A percentile compares a stretch with the other conserved stretches of the same genome.
Evolutionary conservation across 2,797 vertebrate species (phyloP).

Genomic region (Melopsittacus undulatus): DNA sequence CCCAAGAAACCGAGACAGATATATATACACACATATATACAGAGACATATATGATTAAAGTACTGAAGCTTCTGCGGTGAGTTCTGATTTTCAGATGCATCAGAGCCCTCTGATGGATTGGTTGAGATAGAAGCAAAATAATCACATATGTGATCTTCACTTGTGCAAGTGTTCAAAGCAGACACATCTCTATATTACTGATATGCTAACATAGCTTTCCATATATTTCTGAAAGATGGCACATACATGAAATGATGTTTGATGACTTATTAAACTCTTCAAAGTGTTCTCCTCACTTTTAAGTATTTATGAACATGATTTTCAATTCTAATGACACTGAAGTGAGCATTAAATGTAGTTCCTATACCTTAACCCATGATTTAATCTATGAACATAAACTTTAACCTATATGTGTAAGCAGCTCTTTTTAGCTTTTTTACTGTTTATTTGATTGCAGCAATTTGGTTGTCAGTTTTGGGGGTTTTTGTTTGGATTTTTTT

Average conservation of each 20-base stretch:
- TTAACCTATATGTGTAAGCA: not conserved
- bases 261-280: not conserved
- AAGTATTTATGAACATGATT: not conserved
- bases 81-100: not conserved
- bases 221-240: not conserved
- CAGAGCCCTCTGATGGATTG: not conserved
- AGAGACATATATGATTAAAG: not conserved
- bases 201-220: not conserved
- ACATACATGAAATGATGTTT: not conserved
- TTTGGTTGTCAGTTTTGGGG: not conserved
- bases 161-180: not conserved
- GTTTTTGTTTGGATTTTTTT: not conserved
- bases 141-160: not conserved
- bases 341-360: not conserved
- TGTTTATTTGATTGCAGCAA: not conserved
- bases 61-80: not conserved
- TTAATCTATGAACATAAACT: constrained; percentile 7
- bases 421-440: not conserved
- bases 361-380: not conserved
- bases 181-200: not conserved
- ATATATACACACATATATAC: fast-evolving
- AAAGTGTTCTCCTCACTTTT: not conserved
- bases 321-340: not conserved
- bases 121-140: not conserved
- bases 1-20: not conserved